These are phyloP conservation scores for Gorilla gorilla DNA, from an alignment of 2,113 vertebrate species.

Conservation along the genomic window DNA sequence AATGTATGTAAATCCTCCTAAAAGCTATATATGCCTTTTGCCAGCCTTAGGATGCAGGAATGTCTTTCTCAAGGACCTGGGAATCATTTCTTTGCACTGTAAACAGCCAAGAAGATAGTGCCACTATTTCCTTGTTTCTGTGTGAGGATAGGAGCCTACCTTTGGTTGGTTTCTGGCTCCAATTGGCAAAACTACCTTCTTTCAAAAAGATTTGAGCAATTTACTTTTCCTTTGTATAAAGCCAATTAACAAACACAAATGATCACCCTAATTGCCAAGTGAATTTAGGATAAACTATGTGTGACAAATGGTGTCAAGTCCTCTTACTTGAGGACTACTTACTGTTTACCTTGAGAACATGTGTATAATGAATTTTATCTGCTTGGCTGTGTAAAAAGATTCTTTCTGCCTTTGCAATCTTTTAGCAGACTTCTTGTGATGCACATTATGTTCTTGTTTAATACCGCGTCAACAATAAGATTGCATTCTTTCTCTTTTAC, in stretches of 20 bases:
- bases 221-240: background rate
- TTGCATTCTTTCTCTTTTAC: background rate
- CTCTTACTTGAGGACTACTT: background rate
- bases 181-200: background rate
- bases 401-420: background rate
- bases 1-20: background rate
- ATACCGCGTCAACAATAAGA: background rate
- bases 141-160: background rate
- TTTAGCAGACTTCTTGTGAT: background rate
- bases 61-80: background rate
- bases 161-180: background rate
- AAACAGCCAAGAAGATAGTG: background rate
- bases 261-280: background rate
- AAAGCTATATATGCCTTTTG: background rate
- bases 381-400: background rate
- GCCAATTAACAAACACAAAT: background rate
- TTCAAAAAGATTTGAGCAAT: background rate
- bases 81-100: background rate
- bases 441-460: background rate
- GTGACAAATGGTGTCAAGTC: background rate
- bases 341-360: background rate
- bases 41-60: background rate
- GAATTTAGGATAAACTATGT: background rate
- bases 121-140: background rate
- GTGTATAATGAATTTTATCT: background rate